Evolutionary conservation across 1,140 invertebrate species (phyloP), one percentile per base, ranked within the genome.

Genomic region (Hydropsyche tenuis): DNA sequence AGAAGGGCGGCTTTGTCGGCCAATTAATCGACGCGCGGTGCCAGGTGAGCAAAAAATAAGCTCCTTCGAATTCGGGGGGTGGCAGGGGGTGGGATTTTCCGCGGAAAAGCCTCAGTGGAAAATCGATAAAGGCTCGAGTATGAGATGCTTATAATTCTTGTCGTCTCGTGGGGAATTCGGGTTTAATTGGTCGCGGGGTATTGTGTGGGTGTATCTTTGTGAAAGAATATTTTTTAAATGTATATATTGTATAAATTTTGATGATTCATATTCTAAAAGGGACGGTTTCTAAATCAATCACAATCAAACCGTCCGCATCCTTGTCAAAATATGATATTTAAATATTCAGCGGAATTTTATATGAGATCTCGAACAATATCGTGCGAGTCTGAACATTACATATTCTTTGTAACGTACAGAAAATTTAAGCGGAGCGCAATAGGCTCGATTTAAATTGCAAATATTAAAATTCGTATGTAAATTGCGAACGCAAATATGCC

Each of bases 381-480:
- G 16, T 7, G 56, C 23, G 23, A 25, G 22, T 4, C 2, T 9
- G 9, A 53, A 53, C 20, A 53, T 53, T 53, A 53, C 48, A 53
- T 53, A 53, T 53, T 53, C 48, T 18, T 53, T 53, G 48, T 18
- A 53, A 53, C 20, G 48, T 53, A 20, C 18, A 20, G 48, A 53
- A 53, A 53, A 53, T 53, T 20, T 7, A 20, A 46, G 45, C 12
- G 11, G n/a, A n/a, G n/a, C n/a, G n/a, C n/a, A 37, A 37, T 37
- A 37, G 30, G 20, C 7, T 23, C 22, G 56, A 25, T 60, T 60
- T 60, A 60, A 60, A 60, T 60, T 60, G 56, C 56, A 25, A 60
- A 60, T 60, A 60, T 60, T 60, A 60, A 60, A 60, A 60, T 60
- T 60, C 56, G 56, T 60, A 60, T 60, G 56, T 60, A 60, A 60